A percentile compares a stretch with the other conserved stretches of the same genome.
Conservation (phyloP, 30 jellyfish, hydroid and myxozoan species). For the Nemopilema nomurai region DNA sequence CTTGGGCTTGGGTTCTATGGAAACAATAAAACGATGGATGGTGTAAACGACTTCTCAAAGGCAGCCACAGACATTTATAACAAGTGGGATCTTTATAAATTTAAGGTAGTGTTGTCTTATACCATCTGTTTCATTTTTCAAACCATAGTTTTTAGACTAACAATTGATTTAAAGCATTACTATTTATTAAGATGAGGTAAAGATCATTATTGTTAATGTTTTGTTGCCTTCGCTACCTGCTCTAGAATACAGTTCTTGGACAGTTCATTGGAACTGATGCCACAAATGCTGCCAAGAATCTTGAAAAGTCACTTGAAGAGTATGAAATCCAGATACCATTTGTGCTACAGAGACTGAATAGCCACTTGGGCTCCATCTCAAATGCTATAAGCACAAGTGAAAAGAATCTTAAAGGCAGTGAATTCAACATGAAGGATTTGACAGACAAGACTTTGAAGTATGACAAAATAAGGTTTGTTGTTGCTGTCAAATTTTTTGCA, state of each 20-base stretch:
- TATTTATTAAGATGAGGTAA: no score
- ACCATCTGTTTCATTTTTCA: not conserved
- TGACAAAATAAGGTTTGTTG: slow-evolving; percentile 70
- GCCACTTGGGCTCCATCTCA: not conserved
- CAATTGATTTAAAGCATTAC: no score
- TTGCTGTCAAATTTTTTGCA: no score
- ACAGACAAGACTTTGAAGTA: slow-evolving; percentile 52
- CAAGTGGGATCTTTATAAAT: slow-evolving; percentile 77
- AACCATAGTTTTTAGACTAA: not conserved
- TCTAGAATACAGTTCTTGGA: slow-evolving; percentile 50
- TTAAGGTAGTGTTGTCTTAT: slow-evolving; percentile 77
- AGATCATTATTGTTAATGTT: not conserved
- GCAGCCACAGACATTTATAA: slow-evolving; percentile 78
- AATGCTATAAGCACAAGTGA: slow-evolving; percentile 22
- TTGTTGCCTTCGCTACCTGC: not conserved
- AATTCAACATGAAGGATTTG: slow-evolving; percentile 57
- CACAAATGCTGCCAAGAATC: slow-evolving; percentile 16
- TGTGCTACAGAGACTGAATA: slow-evolving; percentile 12
- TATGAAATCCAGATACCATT: slow-evolving; percentile 32
- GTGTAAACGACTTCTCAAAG: slow-evolving; percentile 61
- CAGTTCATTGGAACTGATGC: slow-evolving; percentile 64
- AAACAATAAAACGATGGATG: slow-evolving; percentile 86
- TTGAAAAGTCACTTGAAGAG: slow-evolving; percentile 28
- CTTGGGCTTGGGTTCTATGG: slow-evolving; percentile 92
- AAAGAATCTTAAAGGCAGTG: slow-evolving; percentile 63